Evolutionary conservation across 2,797 vertebrate genomes (phyloP).

Genomic region (Gambusia yucatana): DNA sequence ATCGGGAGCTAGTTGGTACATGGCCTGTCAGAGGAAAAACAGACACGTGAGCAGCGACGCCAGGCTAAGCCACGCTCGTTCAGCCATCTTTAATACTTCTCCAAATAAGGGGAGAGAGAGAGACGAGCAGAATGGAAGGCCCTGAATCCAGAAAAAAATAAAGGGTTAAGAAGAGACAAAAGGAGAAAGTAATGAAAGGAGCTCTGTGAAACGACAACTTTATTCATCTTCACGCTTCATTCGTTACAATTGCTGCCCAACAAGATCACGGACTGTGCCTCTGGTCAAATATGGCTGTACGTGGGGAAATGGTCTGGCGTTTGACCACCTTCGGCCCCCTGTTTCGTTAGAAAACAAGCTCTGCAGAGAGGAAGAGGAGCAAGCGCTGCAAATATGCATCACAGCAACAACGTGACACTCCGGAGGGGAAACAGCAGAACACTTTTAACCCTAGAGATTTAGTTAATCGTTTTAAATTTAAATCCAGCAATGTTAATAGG

Average conservation of each 20-base stretch:
- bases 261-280: conserved; percentile 36
- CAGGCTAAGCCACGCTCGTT: conserved; percentile 25
- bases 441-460: conserved; percentile 8
- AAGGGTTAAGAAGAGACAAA: conserved; percentile 3
- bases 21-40: conserved; percentile 76
- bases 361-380: conserved; percentile 13
- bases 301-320: conserved; percentile 20
- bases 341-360: conserved; percentile 62
- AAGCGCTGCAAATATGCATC: conserved; percentile 16
- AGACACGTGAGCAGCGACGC: conserved; percentile 34
- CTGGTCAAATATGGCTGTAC: conserved; percentile 47
- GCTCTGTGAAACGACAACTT: conserved; percentile 14
- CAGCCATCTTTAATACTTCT: conserved; percentile 47
- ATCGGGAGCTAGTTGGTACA: conserved; percentile 90
- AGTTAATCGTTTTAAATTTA: conserved; percentile 21
- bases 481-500: conserved; percentile 8
- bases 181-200: conserved; percentile 19
- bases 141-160: neutral
- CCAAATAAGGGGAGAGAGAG: conserved; percentile 51
- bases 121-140: neutral
- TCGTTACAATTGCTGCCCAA: conserved; percentile 22
- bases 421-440: neutral
- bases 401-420: conserved; percentile 26
- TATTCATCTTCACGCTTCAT: conserved; percentile 22
- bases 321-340: conserved; percentile 4